phyloP scores from a whole-genome alignment of 2,113 vertebrate species.

The Spheniscus mendiculus region DNA sequence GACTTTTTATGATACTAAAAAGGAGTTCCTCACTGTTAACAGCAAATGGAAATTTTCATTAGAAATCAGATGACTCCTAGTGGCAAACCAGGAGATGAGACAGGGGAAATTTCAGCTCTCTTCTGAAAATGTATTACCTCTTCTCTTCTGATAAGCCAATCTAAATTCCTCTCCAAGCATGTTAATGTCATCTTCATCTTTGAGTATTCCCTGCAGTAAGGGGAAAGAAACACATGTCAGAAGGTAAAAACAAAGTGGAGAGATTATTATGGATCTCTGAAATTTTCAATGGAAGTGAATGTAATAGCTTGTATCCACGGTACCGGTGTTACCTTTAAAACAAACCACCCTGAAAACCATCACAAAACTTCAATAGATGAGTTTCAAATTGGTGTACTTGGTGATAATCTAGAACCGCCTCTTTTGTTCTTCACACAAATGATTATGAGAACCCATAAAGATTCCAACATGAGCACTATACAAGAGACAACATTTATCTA shows the following conservation, averaged over 20 bases:
- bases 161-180: constrained; percentile 90
- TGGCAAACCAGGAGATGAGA: constrained; percentile 34
- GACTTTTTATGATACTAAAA: not conserved
- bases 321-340: not conserved
- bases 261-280: not conserved
- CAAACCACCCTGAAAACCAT: not conserved
- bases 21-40: not conserved
- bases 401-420: not conserved
- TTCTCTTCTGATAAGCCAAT: constrained; percentile 76
- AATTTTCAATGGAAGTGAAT: not conserved
- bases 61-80: constrained; percentile 65
- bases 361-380: not conserved
- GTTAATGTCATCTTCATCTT: constrained; percentile 80
- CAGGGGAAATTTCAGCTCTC: constrained; percentile 62
- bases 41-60: not conserved
- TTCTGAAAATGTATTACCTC: constrained; percentile 49
- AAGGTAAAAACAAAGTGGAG: not conserved
- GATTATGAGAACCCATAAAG: not conserved
- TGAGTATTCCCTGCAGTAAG: constrained; percentile 85
- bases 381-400: not conserved
- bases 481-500: not conserved
- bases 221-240: not conserved
- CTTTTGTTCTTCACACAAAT: not conserved
- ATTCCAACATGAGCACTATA: not conserved
- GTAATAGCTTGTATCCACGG: not conserved